Percentiles rank a stretch among this genome's conserved stretches.
phyloP scores from a whole-genome alignment of 2,797 vertebrate genomes.

The Sebastes elongatus region DNA sequence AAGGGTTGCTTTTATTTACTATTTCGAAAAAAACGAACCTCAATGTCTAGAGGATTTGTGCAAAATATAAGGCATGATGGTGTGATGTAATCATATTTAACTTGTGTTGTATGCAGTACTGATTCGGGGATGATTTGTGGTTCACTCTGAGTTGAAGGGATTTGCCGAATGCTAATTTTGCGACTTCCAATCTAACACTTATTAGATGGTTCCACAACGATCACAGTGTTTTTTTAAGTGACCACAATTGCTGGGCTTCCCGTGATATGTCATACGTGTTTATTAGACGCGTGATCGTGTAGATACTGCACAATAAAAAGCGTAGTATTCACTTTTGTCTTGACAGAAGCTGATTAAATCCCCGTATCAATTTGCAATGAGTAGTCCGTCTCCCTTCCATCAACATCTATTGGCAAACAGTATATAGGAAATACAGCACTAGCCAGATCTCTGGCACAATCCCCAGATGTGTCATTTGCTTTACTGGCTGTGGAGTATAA shows the following conservation, averaged over 20 bases:
- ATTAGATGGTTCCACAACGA: too few relatives aligned
- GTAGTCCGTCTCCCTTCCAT: neutral
- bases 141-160: too few relatives aligned
- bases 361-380: neutral
- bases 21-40: neutral
- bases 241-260: neutral
- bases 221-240: too few relatives aligned
- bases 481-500: neutral
- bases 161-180: too few relatives aligned
- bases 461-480: conserved; percentile 10
- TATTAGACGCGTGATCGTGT: too few relatives aligned
- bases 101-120: too few relatives aligned
- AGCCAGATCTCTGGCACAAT: conserved; percentile 17
- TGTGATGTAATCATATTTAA: neutral
- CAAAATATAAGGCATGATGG: neutral
- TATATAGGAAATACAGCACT: neutral
- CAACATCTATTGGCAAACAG: neutral
- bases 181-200: too few relatives aligned
- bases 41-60: neutral
- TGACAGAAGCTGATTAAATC: neutral
- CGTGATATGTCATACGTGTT: neutral
- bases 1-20: neutral
- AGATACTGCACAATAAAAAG: neutral
- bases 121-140: too few relatives aligned
- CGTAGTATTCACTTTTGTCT: neutral